Base-by-base conservation (phyloP, 2,888 invertebrate genomes). In the Ypsolopha sequella region DNA sequence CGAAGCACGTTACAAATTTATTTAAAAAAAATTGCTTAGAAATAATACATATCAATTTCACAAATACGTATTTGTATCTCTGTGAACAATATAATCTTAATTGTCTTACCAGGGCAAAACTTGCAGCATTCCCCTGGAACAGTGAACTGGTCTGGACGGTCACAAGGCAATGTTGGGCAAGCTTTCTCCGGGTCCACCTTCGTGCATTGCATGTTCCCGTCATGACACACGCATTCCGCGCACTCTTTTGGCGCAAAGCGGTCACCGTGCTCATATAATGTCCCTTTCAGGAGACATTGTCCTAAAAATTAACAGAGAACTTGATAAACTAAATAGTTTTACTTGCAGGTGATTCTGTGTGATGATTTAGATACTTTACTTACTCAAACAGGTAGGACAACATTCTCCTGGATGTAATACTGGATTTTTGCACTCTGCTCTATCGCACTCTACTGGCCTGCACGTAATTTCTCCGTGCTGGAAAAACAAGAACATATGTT, bases 41-140 rank as follows among this genome's bases (percentile, higher is more conserved):
- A n/a, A n/a, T n/a, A n/a, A n/a, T n/a, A n/a, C n/a, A n/a, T n/a
- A n/a, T n/a, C n/a, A n/a, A n/a, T 24, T 24, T 24, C 4, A 24
- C 24, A 24, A 24, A 4, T 24, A 24, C 4, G 24, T 24, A n/a
- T n/a, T n/a, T n/a, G n/a, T n/a, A n/a, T n/a, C n/a, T n/a, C n/a
- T n/a, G 24, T 4, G 24, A 2, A 24, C 2, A 24, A 24, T 2
- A 24, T 24, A 24, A 24, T 24, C 24, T 24, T 4, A 24, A 24
- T 24, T 35, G 6, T 34, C 52, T 35, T 78, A 94, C 95, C 95
- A 85, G 93, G 93, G 78, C 96, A 96, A 73, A 94, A 93, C 76
- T 94, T 94, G 88, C 96, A 96, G 86, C 96, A 96, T 76, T 95
- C 93, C 54, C 93, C 95, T 49, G 93, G 92, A 55, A 94, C 93